A percentile compares a stretch with the other conserved stretches of the same genome.
These are phyloP conservation scores for Drosophila funebris DNA, from an alignment of 1,140 invertebrate genomes.

Conservation along the genomic window DNA sequence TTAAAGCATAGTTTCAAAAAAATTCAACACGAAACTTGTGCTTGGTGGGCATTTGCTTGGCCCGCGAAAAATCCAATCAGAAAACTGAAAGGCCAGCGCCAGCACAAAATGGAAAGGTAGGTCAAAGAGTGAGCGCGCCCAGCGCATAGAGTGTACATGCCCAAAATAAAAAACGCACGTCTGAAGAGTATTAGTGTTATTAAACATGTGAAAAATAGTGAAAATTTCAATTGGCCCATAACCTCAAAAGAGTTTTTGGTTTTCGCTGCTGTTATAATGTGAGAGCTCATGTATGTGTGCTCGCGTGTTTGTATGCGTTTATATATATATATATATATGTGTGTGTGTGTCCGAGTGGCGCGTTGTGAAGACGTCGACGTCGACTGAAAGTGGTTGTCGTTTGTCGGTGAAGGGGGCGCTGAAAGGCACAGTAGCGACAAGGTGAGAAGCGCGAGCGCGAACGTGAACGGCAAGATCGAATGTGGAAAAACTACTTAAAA, in stretches of 20 bases:
- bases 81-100: constrained; percentile 67
- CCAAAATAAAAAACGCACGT: constrained; percentile 28
- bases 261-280: constrained; percentile 55
- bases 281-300: constrained; percentile 40
- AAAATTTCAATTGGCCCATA: constrained; percentile 69
- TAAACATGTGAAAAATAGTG: constrained; percentile 67
- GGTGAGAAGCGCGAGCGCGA: constrained; percentile 58
- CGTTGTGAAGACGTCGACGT: constrained; percentile 53
- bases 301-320: constrained; percentile 23
- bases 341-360: constrained; percentile 51
- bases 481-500: constrained; percentile 65
- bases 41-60: constrained; percentile 28
- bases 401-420: constrained; percentile 37
- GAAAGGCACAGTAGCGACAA: constrained; percentile 41
- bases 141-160: constrained; percentile 62
- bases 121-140: constrained; percentile 65
- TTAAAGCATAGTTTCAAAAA: constrained; percentile 50
- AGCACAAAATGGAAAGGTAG: constrained; percentile 81
- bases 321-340: constrained; percentile 36
- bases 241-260: constrained; percentile 80
- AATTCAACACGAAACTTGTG: constrained; percentile 33
- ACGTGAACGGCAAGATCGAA: constrained; percentile 59
- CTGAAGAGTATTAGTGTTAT: constrained; percentile 21
- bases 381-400: constrained; percentile 77
- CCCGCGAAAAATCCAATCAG: constrained; percentile 51